A percentile compares a stretch with the other conserved stretches of the same genome.
These are phyloP conservation scores for Quadroppia sp. DNA, from an alignment of 2,888 invertebrate species.

Conservation along the genomic window DNA sequence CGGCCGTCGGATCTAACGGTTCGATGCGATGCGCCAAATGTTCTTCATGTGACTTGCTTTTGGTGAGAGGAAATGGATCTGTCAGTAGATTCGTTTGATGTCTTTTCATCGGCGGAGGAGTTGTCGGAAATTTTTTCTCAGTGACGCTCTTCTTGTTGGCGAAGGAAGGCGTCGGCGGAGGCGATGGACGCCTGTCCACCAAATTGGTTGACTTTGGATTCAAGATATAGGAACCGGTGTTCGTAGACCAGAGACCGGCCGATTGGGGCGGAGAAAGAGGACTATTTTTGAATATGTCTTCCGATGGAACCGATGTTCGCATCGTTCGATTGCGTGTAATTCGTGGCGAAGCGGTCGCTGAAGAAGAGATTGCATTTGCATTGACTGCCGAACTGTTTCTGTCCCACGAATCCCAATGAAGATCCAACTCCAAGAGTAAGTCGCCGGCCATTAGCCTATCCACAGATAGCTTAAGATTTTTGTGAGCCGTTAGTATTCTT, in stretches of 20 bases:
- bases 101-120: slow-evolving; percentile 74
- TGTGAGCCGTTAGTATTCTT: slow-evolving; percentile 74
- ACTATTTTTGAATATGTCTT: slow-evolving; percentile 55
- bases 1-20: slow-evolving; percentile 50
- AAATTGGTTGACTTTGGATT: slow-evolving; percentile 42
- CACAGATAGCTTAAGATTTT: slow-evolving; percentile 77
- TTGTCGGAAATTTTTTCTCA: slow-evolving; percentile 64
- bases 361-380: slow-evolving; percentile 15
- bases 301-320: slow-evolving; percentile 61
- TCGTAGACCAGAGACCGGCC: slow-evolving; percentile 46
- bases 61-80: slow-evolving; percentile 66
- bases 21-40: slow-evolving; percentile 68
- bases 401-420: slow-evolving; percentile 96
- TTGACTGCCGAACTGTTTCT: slow-evolving; percentile 49
- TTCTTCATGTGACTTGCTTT: slow-evolving; percentile 87
- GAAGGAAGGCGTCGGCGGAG: slow-evolving; percentile 59
- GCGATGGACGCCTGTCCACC: slow-evolving; percentile 53
- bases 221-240: slow-evolving; percentile 33
- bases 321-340: slow-evolving; percentile 52
- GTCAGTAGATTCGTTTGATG: slow-evolving; percentile 62
- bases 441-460: slow-evolving; percentile 57
- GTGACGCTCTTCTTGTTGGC: slow-evolving; percentile 50
- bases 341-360: slow-evolving; percentile 47
- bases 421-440: slow-evolving; percentile 58
- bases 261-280: slow-evolving; percentile 51